Evolutionary conservation across 2,888 invertebrate species (phyloP).

Genomic region (Pecten maximus): DNA sequence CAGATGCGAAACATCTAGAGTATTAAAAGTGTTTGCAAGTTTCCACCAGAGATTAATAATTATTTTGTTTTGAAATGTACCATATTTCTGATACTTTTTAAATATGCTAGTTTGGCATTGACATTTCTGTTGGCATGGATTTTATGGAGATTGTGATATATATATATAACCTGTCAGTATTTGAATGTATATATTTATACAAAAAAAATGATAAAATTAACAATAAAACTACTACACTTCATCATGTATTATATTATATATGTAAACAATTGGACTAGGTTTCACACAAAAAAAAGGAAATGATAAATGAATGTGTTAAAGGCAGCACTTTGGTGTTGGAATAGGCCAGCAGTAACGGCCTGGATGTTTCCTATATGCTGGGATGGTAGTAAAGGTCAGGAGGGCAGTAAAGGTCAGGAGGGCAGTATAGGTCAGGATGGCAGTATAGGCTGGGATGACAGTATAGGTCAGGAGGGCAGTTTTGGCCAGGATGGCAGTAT

Average conservation of each 20-base stretch:
- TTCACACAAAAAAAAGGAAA: slow-evolving; percentile 7
- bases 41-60: too few species aligned
- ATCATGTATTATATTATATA: not conserved
- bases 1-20: not conserved
- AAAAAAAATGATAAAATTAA: not conserved
- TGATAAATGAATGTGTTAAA: not conserved
- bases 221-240: not conserved
- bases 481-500: too few species aligned
- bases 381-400: too few species aligned
- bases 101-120: too few species aligned
- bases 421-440: too few species aligned
- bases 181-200: not conserved
- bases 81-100: too few species aligned
- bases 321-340: not conserved
- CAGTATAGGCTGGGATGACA: too few species aligned
- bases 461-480: too few species aligned
- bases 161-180: not conserved
- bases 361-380: too few species aligned
- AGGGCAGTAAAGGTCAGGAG: too few species aligned
- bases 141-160: not conserved
- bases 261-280: not conserved
- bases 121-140: not conserved
- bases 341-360: too few species aligned
- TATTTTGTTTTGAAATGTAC: too few species aligned
- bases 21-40: not conserved